Conservation (phyloP, 2,888 invertebrate genomes). For the Neoaliturus tenellus region DNA sequence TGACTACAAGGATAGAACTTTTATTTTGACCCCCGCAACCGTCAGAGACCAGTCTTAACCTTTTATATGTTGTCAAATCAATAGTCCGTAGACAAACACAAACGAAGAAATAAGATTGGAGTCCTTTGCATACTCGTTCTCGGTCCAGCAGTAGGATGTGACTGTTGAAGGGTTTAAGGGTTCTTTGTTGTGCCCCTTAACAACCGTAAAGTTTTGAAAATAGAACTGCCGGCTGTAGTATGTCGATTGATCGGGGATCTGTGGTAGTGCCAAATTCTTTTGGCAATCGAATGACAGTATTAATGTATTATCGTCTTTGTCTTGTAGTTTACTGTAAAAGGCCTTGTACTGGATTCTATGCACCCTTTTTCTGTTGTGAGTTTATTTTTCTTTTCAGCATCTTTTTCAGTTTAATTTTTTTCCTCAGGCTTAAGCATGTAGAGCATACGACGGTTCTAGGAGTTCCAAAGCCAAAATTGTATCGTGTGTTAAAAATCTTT, state of each 20-base stretch:
- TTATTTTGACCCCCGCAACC: too few species aligned
- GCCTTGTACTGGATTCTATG: too few species aligned
- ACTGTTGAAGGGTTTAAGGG: conserved; percentile 65
- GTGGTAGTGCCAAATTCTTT: conserved; percentile 68
- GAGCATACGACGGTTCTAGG: conserved; percentile 56
- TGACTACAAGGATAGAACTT: too few species aligned
- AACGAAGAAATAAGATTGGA: too few species aligned
- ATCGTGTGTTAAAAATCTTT: conserved; percentile 51
- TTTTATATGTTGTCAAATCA: too few species aligned
- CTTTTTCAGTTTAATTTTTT: conserved; percentile 45
- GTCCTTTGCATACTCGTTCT: conserved; percentile 67
- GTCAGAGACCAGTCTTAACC: too few species aligned
- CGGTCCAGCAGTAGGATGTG: conserved; percentile 68
- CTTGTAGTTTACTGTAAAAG: too few species aligned
- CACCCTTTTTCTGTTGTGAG: too few species aligned
- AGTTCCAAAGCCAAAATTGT: conserved; percentile 57
- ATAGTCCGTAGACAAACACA: too few species aligned
- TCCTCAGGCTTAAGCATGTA: conserved; percentile 48
- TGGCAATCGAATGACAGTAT: conserved; percentile 69
- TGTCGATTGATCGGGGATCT: conserved; percentile 69
- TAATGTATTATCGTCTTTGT: too few species aligned
- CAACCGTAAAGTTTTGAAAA: conserved; percentile 69
- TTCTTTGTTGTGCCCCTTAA: conserved; percentile 67
- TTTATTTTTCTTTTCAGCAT: too few species aligned
- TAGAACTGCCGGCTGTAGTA: conserved; percentile 70